Conservation (phyloP, 2,797 vertebrate species). For the Trematomus bernacchii region DNA sequence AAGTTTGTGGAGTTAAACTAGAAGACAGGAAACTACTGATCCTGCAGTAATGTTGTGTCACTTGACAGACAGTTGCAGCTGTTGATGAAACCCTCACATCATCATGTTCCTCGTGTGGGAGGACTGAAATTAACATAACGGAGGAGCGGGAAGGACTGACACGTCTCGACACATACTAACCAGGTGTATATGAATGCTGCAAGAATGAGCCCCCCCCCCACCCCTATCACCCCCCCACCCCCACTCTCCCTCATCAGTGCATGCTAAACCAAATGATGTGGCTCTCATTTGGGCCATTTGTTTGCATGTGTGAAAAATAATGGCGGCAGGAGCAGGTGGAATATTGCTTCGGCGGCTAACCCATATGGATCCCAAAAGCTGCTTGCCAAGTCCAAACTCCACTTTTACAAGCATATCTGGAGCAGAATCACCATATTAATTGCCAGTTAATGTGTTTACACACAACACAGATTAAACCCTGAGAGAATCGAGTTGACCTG, state of each 20-base stretch:
- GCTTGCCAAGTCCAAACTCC: conserved; percentile 77
- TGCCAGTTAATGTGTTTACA: conserved; percentile 81
- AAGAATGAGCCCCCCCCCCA: background rate
- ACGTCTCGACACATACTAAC: conserved; percentile 59
- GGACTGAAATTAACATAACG: conserved; percentile 69
- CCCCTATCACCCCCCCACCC: no score
- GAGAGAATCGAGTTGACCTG: conserved; percentile 67
- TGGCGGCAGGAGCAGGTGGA: conserved; percentile 78
- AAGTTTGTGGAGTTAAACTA: conserved; percentile 61
- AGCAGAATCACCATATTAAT: conserved; percentile 81
- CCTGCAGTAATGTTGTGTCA: conserved; percentile 61
- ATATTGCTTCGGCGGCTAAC: conserved; percentile 71
- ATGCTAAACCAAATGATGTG: conserved; percentile 60
- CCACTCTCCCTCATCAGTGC: conserved; percentile 35
- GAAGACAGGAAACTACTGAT: conserved; percentile 57
- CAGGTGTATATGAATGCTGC: conserved; percentile 71
- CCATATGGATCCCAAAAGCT: conserved; percentile 70
- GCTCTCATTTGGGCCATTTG: conserved; percentile 76
- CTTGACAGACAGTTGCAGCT: conserved; percentile 69
- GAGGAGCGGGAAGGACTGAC: conserved; percentile 49
- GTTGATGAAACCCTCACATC: conserved; percentile 78
- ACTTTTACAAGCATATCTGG: conserved; percentile 82
- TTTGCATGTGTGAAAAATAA: conserved; percentile 75
- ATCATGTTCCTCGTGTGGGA: conserved; percentile 69
- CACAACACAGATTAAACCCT: conserved; percentile 74